These are phyloP conservation scores for Drosophila kambysellisi DNA, from an alignment of 2,888 invertebrate genomes.

Conservation along the genomic window DNA sequence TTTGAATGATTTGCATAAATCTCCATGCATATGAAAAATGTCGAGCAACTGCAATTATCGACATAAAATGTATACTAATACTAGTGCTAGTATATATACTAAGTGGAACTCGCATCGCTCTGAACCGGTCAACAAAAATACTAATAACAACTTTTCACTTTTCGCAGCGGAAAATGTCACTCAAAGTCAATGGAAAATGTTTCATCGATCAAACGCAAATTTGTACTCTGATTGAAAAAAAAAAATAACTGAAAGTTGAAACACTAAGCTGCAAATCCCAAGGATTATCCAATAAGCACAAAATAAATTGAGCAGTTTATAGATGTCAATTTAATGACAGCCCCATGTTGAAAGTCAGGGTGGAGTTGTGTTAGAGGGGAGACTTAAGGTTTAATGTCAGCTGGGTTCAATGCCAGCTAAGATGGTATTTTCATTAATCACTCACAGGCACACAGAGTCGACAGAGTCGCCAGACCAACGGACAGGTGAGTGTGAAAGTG, in stretches of 20 bases:
- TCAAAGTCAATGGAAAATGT: slow-evolving; percentile 66
- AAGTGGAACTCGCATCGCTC: slow-evolving; percentile 30
- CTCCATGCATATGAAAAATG: not conserved
- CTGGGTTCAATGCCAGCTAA: slow-evolving; percentile 37
- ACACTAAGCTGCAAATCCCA: slow-evolving; percentile 15
- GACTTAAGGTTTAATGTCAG: slow-evolving; percentile 49
- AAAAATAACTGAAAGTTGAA: slow-evolving; percentile 12
- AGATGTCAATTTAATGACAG: slow-evolving; percentile 57
- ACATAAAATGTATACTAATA: slow-evolving; percentile 7
- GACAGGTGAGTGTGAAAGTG: slow-evolving; percentile 67
- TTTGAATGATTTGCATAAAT: slow-evolving; percentile 64
- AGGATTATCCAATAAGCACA: slow-evolving; percentile 47
- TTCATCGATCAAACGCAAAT: slow-evolving; percentile 41
- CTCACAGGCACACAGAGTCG: slow-evolving; percentile 13
- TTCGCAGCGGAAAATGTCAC: slow-evolving; percentile 76
- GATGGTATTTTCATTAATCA: slow-evolving; percentile 50
- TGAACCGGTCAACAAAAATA: slow-evolving; percentile 45
- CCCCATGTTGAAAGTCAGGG: slow-evolving; percentile 9
- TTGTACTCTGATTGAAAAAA: not conserved
- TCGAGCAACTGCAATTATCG: slow-evolving; percentile 21
- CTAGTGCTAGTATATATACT: slow-evolving; percentile 16
- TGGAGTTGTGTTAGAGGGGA: not conserved
- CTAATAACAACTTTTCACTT: slow-evolving; percentile 78
- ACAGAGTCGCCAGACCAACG: not conserved
- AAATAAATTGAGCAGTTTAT: slow-evolving; percentile 58